Base-by-base conservation (phyloP, 2,888 invertebrate species). In the Lordiphosa fenestrarum region DNA sequence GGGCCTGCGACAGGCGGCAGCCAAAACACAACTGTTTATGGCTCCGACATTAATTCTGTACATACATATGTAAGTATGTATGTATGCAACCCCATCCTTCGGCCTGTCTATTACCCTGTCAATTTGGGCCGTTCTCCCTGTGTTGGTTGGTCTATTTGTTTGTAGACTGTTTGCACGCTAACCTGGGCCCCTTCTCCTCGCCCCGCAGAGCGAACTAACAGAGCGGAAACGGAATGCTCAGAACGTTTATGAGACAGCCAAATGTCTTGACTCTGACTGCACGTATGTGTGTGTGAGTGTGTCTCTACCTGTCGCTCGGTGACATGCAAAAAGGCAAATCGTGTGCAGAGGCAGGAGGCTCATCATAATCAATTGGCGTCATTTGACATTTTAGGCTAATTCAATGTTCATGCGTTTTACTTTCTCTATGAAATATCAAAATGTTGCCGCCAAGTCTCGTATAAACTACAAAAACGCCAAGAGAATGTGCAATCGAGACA, bases 311-410 rank as follows among this genome's bases (percentile, higher is more conserved):
- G 84, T 83, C 84, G 73, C 71, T 48, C 57, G 56, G 53, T 70
- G 76, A 80, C 77, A 80, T 81, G 82, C 78, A 66, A 84, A 81
- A 80, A 69, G 82, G 68, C 84, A 71, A 66, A 83, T 73, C 65
- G 66, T 64, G 57, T 35, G 60, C 66, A 35, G 12, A 35, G 58
- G 58, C 53, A 42, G 21, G 41, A 47, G 56, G 44, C 71, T 74
- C 75, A 63, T 80, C 82, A 82, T 84, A 81, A 84, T 81, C 84
- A 81, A 84, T 82, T 83, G 83, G 80, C 80, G 83, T 84, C 76
- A 72, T 76, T 83, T 82, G 80, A 83, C 80, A 82, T 84, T 84
- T 80, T 71, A 69, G 70, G 73, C 76, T 69, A 73, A 72, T 70
- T 39, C 44, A 30, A 30, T 10, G 62, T 63, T 50, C 46, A 64